A percentile compares a stretch with the other conserved stretches of the same genome.
These are phyloP conservation scores for Argyresthia albistria DNA, from an alignment of 2,888 invertebrate species.

Conservation along the genomic window DNA sequence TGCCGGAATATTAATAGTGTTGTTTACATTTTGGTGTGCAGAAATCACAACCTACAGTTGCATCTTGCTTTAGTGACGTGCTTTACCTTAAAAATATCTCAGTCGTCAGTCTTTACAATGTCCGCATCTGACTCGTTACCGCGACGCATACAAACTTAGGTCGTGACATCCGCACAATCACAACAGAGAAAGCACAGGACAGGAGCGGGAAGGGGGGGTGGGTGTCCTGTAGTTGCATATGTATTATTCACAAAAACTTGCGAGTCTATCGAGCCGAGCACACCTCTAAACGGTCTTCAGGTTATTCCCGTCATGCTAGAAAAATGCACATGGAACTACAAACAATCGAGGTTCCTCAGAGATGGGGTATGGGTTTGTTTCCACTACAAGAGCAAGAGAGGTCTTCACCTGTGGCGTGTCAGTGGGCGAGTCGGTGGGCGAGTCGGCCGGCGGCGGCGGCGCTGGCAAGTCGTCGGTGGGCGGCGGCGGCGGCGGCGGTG, in stretches of 20 bases:
- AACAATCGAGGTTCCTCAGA: slow-evolving; percentile 39
- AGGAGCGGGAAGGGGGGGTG: slow-evolving; percentile 20
- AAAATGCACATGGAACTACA: slow-evolving; percentile 58
- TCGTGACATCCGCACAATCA: background rate
- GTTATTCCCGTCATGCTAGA: slow-evolving; percentile 58
- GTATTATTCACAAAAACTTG: background rate
- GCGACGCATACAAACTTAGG: background rate
- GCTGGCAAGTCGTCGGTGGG: slow-evolving; percentile 16
- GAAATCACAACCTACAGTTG: background rate
- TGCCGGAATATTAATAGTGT: slow-evolving; percentile 27
- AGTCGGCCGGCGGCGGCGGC: slow-evolving; percentile 10
- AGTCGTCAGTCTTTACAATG: background rate
- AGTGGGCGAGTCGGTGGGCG: slow-evolving; percentile 13
- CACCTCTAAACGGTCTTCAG: slow-evolving; percentile 31
- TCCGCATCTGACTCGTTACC: too few species aligned
- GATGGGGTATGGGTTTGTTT: slow-evolving; percentile 44
- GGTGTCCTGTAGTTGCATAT: background rate
- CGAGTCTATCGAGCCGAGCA: slow-evolving; percentile 23
- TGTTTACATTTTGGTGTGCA: background rate
- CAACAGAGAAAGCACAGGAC: slow-evolving; percentile 13
- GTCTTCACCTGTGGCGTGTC: slow-evolving; percentile 54
- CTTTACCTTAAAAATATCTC: too few species aligned
- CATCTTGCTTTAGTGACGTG: background rate
- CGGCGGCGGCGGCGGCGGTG: slow-evolving; percentile 9
- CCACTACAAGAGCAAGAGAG: slow-evolving; percentile 58